Percentiles rank a stretch among this genome's conserved stretches.
Conservation (phyloP, 2,113 vertebrate species). For the Myanophis thanlyinensis region DNA sequence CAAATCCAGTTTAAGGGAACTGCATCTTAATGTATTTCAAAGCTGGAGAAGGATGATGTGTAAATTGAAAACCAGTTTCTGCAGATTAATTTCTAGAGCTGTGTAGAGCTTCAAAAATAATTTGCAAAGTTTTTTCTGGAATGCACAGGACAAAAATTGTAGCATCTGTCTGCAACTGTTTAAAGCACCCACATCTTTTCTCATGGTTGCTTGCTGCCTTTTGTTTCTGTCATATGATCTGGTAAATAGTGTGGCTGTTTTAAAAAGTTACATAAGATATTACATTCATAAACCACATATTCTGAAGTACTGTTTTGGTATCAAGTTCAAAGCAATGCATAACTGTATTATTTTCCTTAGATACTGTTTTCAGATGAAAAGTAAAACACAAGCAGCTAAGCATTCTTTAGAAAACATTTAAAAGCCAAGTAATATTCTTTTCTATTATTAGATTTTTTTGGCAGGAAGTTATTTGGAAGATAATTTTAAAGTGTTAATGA, state of each 20-base stretch:
- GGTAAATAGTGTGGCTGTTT: background rate
- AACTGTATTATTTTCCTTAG: background rate
- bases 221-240: background rate
- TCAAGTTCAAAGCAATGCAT: background rate
- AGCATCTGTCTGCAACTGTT: background rate
- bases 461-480: slow-evolving; percentile 1
- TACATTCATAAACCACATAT: background rate
- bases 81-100: background rate
- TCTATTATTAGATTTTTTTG: background rate
- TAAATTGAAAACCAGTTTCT: background rate
- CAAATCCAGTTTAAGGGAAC: background rate
- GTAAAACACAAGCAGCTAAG: background rate
- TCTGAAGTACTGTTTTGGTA: background rate
- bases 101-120: background rate
- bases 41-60: background rate
- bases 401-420: background rate
- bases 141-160: background rate
- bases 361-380: background rate
- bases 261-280: background rate
- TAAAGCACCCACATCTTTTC: background rate
- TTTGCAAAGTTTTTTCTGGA: background rate
- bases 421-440: slow-evolving; percentile 10
- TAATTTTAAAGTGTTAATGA: slow-evolving; percentile 3
- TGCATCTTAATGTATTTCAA: background rate
- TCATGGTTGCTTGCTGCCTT: background rate